A percentile compares a stretch with the other conserved stretches of the same genome.
Conservation (phyloP, 2,888 invertebrate species). For the Trichogramma evanescens region DNA sequence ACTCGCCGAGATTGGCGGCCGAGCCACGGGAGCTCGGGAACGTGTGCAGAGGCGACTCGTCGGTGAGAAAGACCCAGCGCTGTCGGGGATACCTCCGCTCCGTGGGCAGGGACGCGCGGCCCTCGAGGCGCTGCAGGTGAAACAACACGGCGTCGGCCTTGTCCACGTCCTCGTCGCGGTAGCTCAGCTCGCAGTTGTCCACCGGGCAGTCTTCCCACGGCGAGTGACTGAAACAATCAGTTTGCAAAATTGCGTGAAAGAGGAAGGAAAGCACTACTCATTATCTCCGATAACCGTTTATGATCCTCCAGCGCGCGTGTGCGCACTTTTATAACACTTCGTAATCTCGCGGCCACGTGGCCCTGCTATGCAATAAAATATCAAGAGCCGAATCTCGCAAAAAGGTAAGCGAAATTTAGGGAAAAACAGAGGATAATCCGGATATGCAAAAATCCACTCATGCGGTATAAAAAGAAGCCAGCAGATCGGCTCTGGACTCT, state of each 20-base stretch:
- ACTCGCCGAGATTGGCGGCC: slow-evolving; percentile 36
- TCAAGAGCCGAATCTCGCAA: too few species aligned
- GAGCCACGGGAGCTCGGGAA: slow-evolving; percentile 46
- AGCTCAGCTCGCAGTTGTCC: slow-evolving; percentile 57
- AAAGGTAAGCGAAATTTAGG: too few species aligned
- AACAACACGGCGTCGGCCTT: slow-evolving; percentile 61
- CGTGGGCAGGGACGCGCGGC: slow-evolving; percentile 51
- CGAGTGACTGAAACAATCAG: slow-evolving; percentile 43
- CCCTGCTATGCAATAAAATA: too few species aligned
- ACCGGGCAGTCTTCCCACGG: slow-evolving; percentile 57
- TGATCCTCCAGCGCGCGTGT: too few species aligned
- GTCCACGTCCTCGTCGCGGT: slow-evolving; percentile 48
- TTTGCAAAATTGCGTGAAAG: not conserved
- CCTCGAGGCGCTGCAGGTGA: slow-evolving; percentile 51
- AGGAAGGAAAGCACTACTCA: not conserved
- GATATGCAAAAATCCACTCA: too few species aligned
- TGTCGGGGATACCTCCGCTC: slow-evolving; percentile 43
- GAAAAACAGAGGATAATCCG: too few species aligned
- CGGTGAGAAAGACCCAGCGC: slow-evolving; percentile 65
- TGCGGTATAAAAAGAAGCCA: too few species aligned
- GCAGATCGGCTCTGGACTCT: too few species aligned
- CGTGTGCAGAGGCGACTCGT: slow-evolving; percentile 60
- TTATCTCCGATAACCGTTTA: too few species aligned
- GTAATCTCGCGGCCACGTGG: too few species aligned
- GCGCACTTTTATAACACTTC: too few species aligned